These are phyloP conservation scores for Anoplolepis gracilipes DNA, from an alignment of 1,140 invertebrate species.

Conservation along the genomic window DNA sequence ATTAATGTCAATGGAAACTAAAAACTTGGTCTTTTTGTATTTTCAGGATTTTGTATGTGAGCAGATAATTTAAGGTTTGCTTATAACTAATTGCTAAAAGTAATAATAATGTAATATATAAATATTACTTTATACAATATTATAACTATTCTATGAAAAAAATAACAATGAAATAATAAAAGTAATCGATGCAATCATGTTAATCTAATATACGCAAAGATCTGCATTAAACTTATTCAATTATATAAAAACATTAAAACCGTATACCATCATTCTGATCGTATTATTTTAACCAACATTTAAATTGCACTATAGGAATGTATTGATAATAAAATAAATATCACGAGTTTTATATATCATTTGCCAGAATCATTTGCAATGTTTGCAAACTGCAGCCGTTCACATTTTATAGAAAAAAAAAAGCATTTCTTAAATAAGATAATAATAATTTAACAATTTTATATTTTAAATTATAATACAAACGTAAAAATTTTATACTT, in stretches of 20 bases:
- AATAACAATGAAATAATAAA: neutral
- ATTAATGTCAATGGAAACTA: neutral
- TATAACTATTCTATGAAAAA: neutral
- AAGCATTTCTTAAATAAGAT: neutral
- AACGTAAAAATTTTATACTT: neutral
- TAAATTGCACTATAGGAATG: neutral
- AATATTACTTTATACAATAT: neutral
- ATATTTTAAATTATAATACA: neutral
- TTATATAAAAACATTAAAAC: neutral
- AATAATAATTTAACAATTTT: neutral
- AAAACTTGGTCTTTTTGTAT: neutral
- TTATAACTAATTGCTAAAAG: too few relatives aligned
- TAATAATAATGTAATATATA: conserved; percentile 4
- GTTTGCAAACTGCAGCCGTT: neutral
- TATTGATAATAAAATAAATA: conserved; percentile 4
- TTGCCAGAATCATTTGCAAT: neutral
- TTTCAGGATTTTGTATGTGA: neutral
- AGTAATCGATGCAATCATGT: neutral
- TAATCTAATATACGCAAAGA: neutral
- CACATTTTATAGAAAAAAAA: neutral
- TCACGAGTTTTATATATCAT: neutral
- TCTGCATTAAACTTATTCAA: neutral
- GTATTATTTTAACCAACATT: neutral
- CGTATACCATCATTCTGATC: too few relatives aligned
- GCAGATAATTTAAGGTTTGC: neutral